phyloP scores from a whole-genome alignment of 2,888 invertebrate genomes.

The Mythimna loreyi region DNA sequence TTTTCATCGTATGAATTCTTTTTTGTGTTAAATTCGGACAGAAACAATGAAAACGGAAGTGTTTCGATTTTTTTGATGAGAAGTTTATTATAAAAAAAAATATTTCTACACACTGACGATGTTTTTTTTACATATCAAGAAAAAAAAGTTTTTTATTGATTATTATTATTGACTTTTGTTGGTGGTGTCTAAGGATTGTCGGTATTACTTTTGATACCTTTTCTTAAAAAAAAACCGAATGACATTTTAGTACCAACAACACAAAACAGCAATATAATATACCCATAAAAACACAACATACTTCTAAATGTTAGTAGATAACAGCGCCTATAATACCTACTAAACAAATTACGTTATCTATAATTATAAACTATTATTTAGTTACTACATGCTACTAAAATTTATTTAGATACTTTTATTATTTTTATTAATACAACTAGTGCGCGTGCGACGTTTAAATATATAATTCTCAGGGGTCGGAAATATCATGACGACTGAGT shows the following conservation, averaged over 20 bases:
- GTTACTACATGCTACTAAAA: background rate
- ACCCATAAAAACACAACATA: background rate
- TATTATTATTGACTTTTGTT: background rate
- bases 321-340: too few species aligned
- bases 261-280: too few species aligned
- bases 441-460: background rate
- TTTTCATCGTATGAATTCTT: too few species aligned
- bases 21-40: too few species aligned
- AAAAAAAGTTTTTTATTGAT: background rate
- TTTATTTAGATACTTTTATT: too few species aligned
- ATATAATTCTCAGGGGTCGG: background rate
- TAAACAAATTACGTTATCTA: too few species aligned
- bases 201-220: background rate
- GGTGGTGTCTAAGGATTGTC: background rate
- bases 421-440: background rate
- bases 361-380: background rate
- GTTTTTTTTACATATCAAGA: background rate
- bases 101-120: background rate
- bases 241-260: background rate
- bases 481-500: constrained; percentile 5
- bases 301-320: background rate
- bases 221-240: background rate
- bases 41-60: too few species aligned
- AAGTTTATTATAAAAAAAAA: too few species aligned
- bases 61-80: too few species aligned